Conservation (phyloP, 2,797 vertebrate species). For the Mormyrus proboscirostris region DNA sequence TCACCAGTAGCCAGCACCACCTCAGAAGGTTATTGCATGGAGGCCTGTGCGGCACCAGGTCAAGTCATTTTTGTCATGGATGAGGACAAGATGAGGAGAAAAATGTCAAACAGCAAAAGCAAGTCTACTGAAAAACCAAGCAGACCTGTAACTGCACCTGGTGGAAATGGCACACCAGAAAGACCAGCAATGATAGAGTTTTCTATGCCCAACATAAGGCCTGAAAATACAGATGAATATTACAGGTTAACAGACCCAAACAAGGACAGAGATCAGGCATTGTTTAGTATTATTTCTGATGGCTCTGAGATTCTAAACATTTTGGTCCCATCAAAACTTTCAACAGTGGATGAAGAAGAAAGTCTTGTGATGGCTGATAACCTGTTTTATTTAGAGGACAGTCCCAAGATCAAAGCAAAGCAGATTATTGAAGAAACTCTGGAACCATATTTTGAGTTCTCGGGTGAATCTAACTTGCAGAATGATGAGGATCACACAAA, state of each 20-base stretch:
- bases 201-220: constrained; percentile 56
- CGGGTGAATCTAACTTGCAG: not conserved
- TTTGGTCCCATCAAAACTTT: constrained; percentile 69
- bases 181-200: constrained; percentile 58
- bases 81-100: constrained; percentile 70
- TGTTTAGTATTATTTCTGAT: constrained; percentile 82
- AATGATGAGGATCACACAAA: not conserved
- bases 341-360: constrained; percentile 79
- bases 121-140: constrained; percentile 33
- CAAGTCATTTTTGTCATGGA: constrained; percentile 82
- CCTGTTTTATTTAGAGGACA: constrained; percentile 76
- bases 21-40: constrained; percentile 57
- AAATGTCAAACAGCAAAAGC: constrained; percentile 14
- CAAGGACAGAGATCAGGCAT: constrained; percentile 59
- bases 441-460: constrained; percentile 1
- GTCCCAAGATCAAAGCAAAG: constrained; percentile 51
- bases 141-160: not conserved
- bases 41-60: constrained; percentile 67
- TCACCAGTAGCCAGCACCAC: constrained; percentile 71
- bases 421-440: constrained; percentile 35
- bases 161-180: constrained; percentile 40
- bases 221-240: constrained; percentile 33
- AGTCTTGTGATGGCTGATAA: constrained; percentile 77
- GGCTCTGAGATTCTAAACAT: constrained; percentile 89
- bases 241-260: constrained; percentile 28